phyloP scores from a whole-genome alignment of 2,113 vertebrate species.

The Xiphorhynchus elegans region DNA sequence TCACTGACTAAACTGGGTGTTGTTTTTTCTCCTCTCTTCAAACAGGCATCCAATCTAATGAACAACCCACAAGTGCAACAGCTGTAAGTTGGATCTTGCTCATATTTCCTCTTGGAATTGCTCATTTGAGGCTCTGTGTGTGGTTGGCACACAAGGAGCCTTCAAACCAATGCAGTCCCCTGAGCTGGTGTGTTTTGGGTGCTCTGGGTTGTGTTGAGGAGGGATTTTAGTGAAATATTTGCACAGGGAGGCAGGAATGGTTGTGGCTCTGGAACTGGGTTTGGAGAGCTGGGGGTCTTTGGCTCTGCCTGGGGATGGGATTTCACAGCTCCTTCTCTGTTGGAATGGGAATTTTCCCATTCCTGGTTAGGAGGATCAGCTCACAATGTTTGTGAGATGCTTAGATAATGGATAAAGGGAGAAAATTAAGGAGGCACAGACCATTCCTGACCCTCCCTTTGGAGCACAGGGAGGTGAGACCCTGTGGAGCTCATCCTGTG shows the following conservation, averaged over 20 bases:
- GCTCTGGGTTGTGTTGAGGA: too few species aligned
- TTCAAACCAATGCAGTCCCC: not conserved
- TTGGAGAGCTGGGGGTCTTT: not conserved
- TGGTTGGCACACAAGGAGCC: not conserved
- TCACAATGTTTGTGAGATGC: not conserved
- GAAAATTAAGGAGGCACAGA: not conserved
- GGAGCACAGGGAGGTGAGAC: not conserved
- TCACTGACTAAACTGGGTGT: not conserved
- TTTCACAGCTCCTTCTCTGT: fast-evolving
- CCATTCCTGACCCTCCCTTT: not conserved
- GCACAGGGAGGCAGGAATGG: not conserved
- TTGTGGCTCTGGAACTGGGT: fast-evolving
- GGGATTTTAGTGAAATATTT: fast-evolving
- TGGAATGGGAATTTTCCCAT: not conserved
- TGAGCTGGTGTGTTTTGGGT: not conserved
- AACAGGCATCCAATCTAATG: conserved; percentile 93
- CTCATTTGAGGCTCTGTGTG: not conserved
- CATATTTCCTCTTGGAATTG: not conserved
- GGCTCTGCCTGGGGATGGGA: not conserved
- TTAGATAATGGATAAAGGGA: not conserved
- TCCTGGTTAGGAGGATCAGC: not conserved
- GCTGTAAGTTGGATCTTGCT: conserved; percentile 81
- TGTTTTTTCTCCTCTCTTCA: not conserved
- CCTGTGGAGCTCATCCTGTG: not conserved
- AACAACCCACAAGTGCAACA: conserved; percentile 95